Conservation (phyloP, 2,888 invertebrate species). For the Piscicola geometra region DNA sequence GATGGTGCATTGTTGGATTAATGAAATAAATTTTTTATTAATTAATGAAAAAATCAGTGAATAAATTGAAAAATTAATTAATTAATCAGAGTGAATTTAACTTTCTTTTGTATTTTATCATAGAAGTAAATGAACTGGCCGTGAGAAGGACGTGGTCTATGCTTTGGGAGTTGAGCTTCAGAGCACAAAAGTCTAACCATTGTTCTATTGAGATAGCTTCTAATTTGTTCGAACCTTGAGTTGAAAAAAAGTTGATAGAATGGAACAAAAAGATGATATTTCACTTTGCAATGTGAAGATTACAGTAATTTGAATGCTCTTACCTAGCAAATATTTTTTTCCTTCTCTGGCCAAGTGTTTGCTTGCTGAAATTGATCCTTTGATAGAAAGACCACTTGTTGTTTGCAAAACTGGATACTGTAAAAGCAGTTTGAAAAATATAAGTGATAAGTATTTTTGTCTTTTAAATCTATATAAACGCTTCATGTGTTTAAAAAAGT, state of each 20-base stretch:
- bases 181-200: background rate
- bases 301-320: too few species aligned
- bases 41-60: too few species aligned
- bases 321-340: too few species aligned
- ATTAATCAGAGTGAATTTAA: too few species aligned
- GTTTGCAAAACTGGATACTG: conserved; percentile 6
- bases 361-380: background rate
- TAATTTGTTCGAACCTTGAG: background rate
- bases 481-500: background rate
- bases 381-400: background rate
- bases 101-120: too few species aligned
- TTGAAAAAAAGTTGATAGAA: background rate
- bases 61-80: too few species aligned
- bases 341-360: background rate
- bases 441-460: too few species aligned
- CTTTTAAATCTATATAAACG: too few species aligned
- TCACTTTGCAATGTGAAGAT: too few species aligned
- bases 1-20: background rate
- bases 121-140: background rate
- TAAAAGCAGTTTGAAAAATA: too few species aligned
- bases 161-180: background rate
- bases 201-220: background rate
- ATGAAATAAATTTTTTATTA: too few species aligned
- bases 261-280: too few species aligned
- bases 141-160: background rate